A percentile compares a stretch with the other conserved stretches of the same genome.
These are phyloP conservation scores for Hipparchia sbordonii DNA, from an alignment of 2,888 invertebrate species.

Conservation along the genomic window DNA sequence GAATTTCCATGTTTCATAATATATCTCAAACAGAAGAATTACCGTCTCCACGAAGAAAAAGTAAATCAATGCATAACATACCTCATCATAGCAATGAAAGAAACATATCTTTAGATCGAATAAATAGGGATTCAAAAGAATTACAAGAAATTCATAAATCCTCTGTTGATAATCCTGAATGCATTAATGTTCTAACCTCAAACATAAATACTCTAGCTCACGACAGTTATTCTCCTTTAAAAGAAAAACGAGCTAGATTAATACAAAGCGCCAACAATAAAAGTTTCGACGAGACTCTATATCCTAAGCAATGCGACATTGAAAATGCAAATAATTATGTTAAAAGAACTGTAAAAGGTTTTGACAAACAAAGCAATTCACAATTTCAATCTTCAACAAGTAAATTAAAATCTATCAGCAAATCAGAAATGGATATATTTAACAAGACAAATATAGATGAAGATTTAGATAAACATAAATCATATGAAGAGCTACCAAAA, in stretches of 20 bases:
- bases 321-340: conserved; percentile 43
- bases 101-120: conserved; percentile 31
- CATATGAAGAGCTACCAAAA: conserved; percentile 74
- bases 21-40: conserved; percentile 68
- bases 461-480: conserved; percentile 69
- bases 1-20: conserved; percentile 73
- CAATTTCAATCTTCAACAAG: conserved; percentile 45
- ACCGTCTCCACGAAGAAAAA: conserved; percentile 57
- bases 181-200: not conserved
- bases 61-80: conserved; percentile 65
- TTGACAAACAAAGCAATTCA: conserved; percentile 44
- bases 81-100: conserved; percentile 38
- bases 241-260: conserved; percentile 58
- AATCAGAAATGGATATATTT: conserved; percentile 78
- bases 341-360: conserved; percentile 45
- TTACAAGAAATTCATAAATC: not conserved
- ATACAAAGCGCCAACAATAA: conserved; percentile 48
- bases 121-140: conserved; percentile 13
- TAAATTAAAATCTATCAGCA: conserved; percentile 67
- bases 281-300: conserved; percentile 51
- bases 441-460: conserved; percentile 59
- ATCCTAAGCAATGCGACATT: conserved; percentile 41
- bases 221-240: conserved; percentile 39
- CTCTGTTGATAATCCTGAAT: not conserved
- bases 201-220: not conserved